Conservation (phyloP, 2,113 vertebrate species). For the Ictidomys tridecemlineatus region DNA sequence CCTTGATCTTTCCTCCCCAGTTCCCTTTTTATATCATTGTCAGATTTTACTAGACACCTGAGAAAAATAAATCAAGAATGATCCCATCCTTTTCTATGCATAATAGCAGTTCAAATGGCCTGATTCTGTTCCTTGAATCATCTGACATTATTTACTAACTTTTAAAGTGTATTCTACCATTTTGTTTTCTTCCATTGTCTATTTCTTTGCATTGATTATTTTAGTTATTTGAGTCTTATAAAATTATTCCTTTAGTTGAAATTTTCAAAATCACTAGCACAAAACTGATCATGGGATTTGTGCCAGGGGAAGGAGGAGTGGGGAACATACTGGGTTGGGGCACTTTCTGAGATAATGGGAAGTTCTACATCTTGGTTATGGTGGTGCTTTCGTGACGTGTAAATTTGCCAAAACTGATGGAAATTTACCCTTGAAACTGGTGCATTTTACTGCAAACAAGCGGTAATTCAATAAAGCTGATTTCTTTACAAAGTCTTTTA, state of each 20-base stretch:
- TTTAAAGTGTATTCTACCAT: background rate
- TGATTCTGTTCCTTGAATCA: background rate
- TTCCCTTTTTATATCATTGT: background rate
- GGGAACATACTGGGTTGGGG: background rate
- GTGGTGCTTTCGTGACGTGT: background rate
- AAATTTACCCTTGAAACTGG: background rate
- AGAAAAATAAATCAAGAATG: background rate
- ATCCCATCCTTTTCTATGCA: background rate
- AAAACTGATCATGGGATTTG: background rate
- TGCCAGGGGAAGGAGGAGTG: background rate
- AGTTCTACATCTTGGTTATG: background rate
- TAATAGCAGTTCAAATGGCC: background rate
- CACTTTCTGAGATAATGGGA: background rate
- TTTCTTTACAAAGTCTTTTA: background rate
- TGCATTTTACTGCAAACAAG: background rate
- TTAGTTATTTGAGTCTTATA: background rate
- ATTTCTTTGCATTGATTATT: background rate
- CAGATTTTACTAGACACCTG: conserved; percentile 11
- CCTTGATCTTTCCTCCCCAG: background rate
- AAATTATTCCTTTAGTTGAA: background rate
- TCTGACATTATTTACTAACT: background rate
- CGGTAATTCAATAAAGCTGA: background rate
- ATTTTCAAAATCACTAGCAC: conserved; percentile 34
- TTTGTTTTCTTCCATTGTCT: background rate
- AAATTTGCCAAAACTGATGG: background rate